Percentiles rank a stretch among this genome's conserved stretches.
Evolutionary conservation across 2,113 vertebrate species (phyloP).

Genomic region (Felis catus): F.catus_Fca126_mat1.0 CM031417.1:77125001-77125500

Average conservation of each 20-base stretch:
- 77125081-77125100: neutral
- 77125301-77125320: neutral
- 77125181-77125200: neutral
- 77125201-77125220: neutral
- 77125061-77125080: neutral
- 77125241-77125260: neutral
- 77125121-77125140: neutral
- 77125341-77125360: neutral
- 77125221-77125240: neutral
- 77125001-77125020: neutral
- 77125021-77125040: neutral
- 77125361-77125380: neutral
- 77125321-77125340: neutral
- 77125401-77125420: neutral
- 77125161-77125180: neutral
- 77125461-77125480: neutral
- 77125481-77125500: neutral
- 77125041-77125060: neutral
- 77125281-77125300: neutral
- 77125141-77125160: neutral
- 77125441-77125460: neutral
- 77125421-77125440: neutral
- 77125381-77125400: neutral
- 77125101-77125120: neutral
- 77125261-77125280: neutral